A percentile compares a stretch with the other conserved stretches of the same genome.
Evolutionary conservation across 1,140 invertebrate species (phyloP).

Genomic region (Hyles euphorbiae): DNA sequence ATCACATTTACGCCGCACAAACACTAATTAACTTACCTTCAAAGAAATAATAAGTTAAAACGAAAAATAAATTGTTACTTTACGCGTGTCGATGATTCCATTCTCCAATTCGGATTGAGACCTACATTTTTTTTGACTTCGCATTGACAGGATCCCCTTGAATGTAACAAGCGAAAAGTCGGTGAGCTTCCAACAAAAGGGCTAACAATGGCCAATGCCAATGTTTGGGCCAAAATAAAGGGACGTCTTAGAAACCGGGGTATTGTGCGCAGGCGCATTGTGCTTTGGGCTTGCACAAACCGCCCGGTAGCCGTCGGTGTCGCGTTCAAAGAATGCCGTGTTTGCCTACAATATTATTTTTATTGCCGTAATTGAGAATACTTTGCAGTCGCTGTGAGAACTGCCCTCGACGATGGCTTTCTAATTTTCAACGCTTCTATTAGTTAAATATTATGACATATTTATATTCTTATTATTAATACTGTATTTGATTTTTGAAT

Average conservation of each 20-base stretch:
- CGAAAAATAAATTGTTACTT: slow-evolving; percentile 48
- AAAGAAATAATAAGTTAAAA: slow-evolving; percentile 9
- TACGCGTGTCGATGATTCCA: slow-evolving; percentile 41
- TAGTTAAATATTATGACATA: too few species aligned
- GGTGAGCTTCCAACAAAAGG: slow-evolving; percentile 65
- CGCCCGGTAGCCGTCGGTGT: slow-evolving; percentile 52
- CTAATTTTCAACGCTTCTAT: slow-evolving; percentile 37
- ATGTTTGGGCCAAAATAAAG: slow-evolving; percentile 67
- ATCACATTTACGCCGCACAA: not conserved
- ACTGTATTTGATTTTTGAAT: too few species aligned
- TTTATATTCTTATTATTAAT: too few species aligned
- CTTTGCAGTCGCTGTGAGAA: slow-evolving; percentile 38
- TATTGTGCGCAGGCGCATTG: slow-evolving; percentile 57
- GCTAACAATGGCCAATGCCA: slow-evolving; percentile 60
- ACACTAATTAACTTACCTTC: slow-evolving; percentile 13
- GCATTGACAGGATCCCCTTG: slow-evolving; percentile 37
- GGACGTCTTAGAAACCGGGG: slow-evolving; percentile 50
- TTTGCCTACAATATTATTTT: slow-evolving; percentile 69
- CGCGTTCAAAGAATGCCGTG: slow-evolving; percentile 46
- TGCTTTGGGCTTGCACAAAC: slow-evolving; percentile 58
- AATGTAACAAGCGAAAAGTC: slow-evolving; percentile 62
- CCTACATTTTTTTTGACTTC: slow-evolving; percentile 42
- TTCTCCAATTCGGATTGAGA: slow-evolving; percentile 40
- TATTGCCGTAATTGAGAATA: slow-evolving; percentile 65
- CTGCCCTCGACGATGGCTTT: slow-evolving; percentile 38